Percentiles rank a stretch among this genome's conserved stretches.
Conservation (phyloP, 2,797 vertebrate species). For the Lithobates pipiens region DNA sequence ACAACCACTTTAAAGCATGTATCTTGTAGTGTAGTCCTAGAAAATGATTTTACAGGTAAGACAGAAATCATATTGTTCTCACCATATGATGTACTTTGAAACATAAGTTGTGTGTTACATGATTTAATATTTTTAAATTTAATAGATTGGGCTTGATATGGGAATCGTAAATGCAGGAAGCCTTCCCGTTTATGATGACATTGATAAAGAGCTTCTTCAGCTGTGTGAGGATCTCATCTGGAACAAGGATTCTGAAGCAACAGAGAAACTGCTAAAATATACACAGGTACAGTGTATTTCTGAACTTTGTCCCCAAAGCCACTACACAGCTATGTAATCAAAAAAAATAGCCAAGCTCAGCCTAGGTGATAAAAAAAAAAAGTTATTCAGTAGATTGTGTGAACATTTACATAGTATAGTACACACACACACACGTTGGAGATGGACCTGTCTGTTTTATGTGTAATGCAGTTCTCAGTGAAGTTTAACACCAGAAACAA, state of each 20-base stretch:
- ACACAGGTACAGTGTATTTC: slow-evolving; percentile 83
- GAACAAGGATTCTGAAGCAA: slow-evolving; percentile 91
- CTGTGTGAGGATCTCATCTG: slow-evolving; percentile 96
- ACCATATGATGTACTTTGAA: no score
- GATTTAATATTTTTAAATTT: not conserved
- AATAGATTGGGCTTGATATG: slow-evolving; percentile 95
- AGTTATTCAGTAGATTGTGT: not conserved
- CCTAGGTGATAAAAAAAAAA: not conserved
- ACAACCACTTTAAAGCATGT: no score
- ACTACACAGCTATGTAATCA: not conserved
- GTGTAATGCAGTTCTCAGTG: no score
- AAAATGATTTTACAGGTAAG: no score
- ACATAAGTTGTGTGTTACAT: no score
- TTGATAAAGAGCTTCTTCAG: slow-evolving; percentile 88
- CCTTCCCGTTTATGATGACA: slow-evolving; percentile 93
- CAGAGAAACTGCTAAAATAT: slow-evolving; percentile 91
- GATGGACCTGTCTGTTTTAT: no score
- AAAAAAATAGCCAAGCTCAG: not conserved
- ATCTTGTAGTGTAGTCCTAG: no score
- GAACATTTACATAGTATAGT: not conserved
- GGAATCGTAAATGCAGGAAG: slow-evolving; percentile 97
- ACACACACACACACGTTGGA: not conserved
- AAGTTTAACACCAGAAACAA: no score
- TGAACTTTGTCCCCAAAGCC: no score
- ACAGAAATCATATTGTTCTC: no score